Evolutionary conservation across 2,888 invertebrate genomes (phyloP), one percentile per base, ranked within the genome.

Genomic region (Drosophila buzzatii): DNA sequence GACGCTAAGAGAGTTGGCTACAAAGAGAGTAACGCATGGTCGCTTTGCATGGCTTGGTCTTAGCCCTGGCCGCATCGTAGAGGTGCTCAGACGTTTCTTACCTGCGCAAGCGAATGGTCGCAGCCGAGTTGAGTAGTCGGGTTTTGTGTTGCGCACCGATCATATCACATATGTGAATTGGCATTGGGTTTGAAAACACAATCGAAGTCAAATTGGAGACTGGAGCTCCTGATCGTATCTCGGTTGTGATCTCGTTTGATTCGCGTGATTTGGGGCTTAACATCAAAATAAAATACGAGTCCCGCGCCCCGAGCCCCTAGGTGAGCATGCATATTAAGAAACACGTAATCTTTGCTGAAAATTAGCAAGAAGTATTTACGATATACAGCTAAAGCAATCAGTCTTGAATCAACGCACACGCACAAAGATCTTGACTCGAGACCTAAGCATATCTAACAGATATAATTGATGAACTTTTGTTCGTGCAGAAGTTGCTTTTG

Each of bases 51-150:
- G 60, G 23, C 47, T 31, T 42, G 49, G 68, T 49, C 59, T 47
- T 35, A 52, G 9, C 41, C 52, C 33, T 55, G 47, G 31, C 27
- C 51, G 5, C 20, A 49, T 53, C 53, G 51, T 63, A 56, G 20
- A 59, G 51, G 20, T 39, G 61, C 72, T 70, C 80, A 79, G 80
- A 79, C 52, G 81, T 79, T 64, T 73, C 70, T 73, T 89, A 82
- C 79, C 85, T 82, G 88, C 70, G 70, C 79, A 73, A 71, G 58
- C 73, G 89, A 82, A 70, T 74, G 82, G 90, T 70, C 68, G 81
- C 59, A 79, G 89, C 69, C 70, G 81, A 56, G 55, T 60, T 65
- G 39, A 59, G 60, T 49, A 49, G 59, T 78, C 88, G 73, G 58
- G 41, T 65, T 39, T 79, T 53, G 58, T 39, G 45, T 60, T 55